Conservation (phyloP, 2,797 vertebrate species). For the Phrynocephalus vlangalii region DNA sequence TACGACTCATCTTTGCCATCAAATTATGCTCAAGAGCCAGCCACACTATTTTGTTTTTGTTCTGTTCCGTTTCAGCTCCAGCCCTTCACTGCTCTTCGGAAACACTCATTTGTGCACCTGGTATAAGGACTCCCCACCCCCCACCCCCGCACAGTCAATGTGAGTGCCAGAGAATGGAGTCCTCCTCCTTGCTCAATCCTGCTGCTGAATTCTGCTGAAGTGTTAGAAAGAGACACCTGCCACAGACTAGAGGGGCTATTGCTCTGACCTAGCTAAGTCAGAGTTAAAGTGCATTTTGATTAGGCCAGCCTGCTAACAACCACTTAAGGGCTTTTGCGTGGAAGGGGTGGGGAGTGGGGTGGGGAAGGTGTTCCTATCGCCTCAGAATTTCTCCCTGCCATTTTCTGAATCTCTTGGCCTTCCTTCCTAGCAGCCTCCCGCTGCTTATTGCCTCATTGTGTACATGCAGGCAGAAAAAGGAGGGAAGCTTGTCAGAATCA, state of each 20-base stretch:
- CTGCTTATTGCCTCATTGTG: constrained; percentile 46
- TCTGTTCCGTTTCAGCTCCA: not conserved
- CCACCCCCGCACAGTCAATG: not conserved
- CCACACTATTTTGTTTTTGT: not conserved
- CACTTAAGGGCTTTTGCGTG: not conserved
- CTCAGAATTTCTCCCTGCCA: constrained; percentile 16
- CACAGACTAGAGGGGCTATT: not conserved
- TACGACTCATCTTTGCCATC: too few relatives aligned
- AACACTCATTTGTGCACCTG: not conserved
- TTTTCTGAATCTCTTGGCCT: constrained; percentile 25
- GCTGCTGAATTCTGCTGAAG: constrained; percentile 1
- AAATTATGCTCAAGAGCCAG: not conserved
- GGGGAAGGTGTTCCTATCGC: not conserved
- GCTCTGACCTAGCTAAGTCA: not conserved
- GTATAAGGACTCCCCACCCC: not conserved
- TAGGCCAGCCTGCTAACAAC: constrained; percentile 15
- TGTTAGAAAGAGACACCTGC: not conserved
- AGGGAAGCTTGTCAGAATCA: constrained; percentile 39
- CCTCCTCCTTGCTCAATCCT: not conserved
- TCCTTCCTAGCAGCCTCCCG: constrained; percentile 16
- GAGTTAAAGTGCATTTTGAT: constrained; percentile 28
- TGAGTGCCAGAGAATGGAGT: not conserved
- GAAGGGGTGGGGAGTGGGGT: not conserved
- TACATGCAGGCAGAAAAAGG: constrained; percentile 27
- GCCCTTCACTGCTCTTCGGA: not conserved